Conservation (phyloP, 2,888 invertebrate genomes). For the Spisula solida region DNA sequence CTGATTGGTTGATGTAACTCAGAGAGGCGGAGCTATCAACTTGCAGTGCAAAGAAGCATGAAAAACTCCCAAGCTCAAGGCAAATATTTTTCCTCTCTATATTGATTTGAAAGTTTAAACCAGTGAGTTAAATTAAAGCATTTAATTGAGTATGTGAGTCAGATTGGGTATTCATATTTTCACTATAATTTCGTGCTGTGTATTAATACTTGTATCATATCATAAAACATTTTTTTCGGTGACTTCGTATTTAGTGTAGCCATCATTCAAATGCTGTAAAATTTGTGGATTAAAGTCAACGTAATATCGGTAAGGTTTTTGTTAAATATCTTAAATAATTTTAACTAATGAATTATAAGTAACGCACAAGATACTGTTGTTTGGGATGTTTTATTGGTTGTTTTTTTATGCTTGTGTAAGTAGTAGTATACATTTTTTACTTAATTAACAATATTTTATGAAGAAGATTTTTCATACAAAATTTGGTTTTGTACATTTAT, state of each 20-base stretch:
- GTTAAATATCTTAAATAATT: background rate
- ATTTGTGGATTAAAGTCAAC: background rate
- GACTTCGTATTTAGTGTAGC: background rate
- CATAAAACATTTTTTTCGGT: background rate
- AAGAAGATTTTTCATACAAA: too few species aligned
- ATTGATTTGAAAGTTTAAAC: constrained; percentile 18
- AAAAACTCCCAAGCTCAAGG: background rate
- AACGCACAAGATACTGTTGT: too few species aligned
- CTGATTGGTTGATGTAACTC: background rate
- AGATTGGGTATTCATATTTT: background rate
- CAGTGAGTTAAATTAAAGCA: background rate
- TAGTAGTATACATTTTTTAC: too few species aligned
- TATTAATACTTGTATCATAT: background rate
- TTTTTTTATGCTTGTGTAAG: too few species aligned
- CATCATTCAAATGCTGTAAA: background rate
- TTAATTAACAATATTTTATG: too few species aligned
- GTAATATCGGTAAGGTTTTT: background rate
- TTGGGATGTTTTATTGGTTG: too few species aligned
- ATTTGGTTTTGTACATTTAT: too few species aligned
- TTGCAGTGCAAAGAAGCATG: constrained; percentile 12
- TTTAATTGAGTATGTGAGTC: background rate
- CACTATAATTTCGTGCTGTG: background rate
- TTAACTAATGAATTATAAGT: too few species aligned
- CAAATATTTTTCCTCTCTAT: background rate
- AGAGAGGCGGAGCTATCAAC: constrained; percentile 12